Conservation (phyloP, 2,797 vertebrate species). For the Muraenolepis orangiensis region DNA sequence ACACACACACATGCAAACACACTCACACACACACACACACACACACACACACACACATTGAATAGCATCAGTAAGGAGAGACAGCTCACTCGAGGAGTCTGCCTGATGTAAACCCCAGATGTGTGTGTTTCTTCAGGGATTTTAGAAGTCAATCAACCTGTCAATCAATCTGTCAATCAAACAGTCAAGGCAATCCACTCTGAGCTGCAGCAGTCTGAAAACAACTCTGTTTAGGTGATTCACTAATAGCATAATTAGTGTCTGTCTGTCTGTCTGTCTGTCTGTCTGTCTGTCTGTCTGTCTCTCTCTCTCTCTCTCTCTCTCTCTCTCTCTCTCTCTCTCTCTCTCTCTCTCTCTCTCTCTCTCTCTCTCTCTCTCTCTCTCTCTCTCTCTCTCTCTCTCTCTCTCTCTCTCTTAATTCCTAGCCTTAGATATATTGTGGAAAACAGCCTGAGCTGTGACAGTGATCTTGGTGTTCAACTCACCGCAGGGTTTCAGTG, state of each 20-base stretch:
- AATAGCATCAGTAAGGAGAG: conserved; percentile 13
- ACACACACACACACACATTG: conserved; percentile 22
- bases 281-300: neutral
- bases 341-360: neutral
- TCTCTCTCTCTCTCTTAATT: too few relatives aligned
- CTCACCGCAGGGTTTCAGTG: too few relatives aligned
- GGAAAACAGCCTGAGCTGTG: too few relatives aligned
- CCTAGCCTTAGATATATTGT: too few relatives aligned
- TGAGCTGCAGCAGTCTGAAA: neutral
- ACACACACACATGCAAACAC: neutral
- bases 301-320: neutral
- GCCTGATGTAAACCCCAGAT: neutral
- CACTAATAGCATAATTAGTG: too few relatives aligned
- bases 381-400: neutral
- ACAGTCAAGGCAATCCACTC: too few relatives aligned
- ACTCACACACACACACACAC: neutral
- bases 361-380: neutral
- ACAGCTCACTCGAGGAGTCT: neutral
- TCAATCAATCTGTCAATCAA: neutral
- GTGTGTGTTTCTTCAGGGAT: neutral
- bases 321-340: too few relatives aligned
- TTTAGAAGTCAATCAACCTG: conserved; percentile 34
- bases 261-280: too few relatives aligned
- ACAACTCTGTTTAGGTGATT: neutral
- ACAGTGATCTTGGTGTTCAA: too few relatives aligned